Conservation (phyloP, 2,888 invertebrate genomes). For the Dynastes hyllus region DNA sequence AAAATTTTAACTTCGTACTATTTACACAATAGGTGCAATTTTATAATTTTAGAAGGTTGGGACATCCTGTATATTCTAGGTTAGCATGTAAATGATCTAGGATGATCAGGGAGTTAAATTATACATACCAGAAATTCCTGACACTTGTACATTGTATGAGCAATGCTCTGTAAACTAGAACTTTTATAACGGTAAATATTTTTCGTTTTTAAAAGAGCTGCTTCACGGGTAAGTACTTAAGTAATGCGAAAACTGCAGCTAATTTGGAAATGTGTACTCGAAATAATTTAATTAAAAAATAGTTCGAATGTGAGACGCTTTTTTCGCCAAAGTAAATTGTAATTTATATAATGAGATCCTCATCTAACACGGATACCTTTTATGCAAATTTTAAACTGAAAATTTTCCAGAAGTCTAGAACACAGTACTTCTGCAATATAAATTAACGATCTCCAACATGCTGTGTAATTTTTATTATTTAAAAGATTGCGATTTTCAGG, state of each 20-base stretch:
- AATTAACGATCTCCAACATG: too few relatives aligned
- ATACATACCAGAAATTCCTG: background rate
- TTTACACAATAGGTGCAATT: too few relatives aligned
- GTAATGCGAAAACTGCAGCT: conserved; percentile 1
- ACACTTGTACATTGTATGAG: background rate
- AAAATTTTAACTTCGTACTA: too few relatives aligned
- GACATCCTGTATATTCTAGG: background rate
- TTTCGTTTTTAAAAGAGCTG: background rate
- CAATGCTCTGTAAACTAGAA: background rate
- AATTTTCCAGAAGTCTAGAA: conserved; percentile 1
- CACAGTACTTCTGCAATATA: too few relatives aligned
- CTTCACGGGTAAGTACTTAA: background rate
- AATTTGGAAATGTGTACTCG: conserved; percentile 18
- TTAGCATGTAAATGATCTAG: conserved; percentile 5
- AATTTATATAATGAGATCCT: background rate
- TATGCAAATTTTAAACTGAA: conserved; percentile 12
- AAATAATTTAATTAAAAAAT: conserved; percentile 22
- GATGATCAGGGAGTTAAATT: background rate
- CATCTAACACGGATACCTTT: background rate
- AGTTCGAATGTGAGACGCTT: conserved; percentile 3
- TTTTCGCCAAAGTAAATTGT: conserved; percentile 1
- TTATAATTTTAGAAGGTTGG: too few relatives aligned
- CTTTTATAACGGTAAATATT: conserved; percentile 3
- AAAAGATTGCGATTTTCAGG: too few relatives aligned
- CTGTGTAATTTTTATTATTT: too few relatives aligned